These are phyloP conservation scores for Turnix velox DNA, from an alignment of 2,113 vertebrate genomes.

Conservation along the genomic window DNA sequence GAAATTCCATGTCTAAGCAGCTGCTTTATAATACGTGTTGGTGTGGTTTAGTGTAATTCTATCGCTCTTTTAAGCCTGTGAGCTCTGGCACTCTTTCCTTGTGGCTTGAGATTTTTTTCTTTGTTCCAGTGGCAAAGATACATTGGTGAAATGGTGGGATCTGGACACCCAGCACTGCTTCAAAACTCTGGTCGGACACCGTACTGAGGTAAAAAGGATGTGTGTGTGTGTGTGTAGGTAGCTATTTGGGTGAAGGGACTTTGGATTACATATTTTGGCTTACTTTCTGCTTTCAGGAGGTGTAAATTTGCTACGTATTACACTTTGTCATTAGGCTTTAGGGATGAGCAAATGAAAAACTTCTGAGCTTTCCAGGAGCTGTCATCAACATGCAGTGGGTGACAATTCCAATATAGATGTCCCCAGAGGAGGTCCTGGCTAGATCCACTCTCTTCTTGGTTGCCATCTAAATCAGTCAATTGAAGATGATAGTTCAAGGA, in stretches of 20 bases:
- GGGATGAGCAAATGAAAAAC: not conserved
- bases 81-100: not conserved
- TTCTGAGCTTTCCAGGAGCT: not conserved
- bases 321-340: not conserved
- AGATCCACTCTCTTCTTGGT: not conserved
- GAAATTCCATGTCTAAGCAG: not conserved
- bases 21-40: not conserved
- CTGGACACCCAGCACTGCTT: constrained; percentile 97
- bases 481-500: not conserved
- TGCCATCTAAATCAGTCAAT: not conserved
- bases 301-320: not conserved
- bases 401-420: not conserved
- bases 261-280: not conserved
- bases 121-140: constrained; percentile 87
- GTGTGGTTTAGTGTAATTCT: not conserved
- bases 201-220: constrained; percentile 81
- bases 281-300: not conserved
- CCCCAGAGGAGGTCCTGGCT: not conserved
- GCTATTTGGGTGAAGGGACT: not conserved
- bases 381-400: not conserved
- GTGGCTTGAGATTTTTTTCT: not conserved
- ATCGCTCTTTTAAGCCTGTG: not conserved
- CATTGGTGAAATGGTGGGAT: constrained; percentile 97
- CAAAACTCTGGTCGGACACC: constrained; percentile 93
- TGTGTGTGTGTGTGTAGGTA: not conserved